phyloP scores from a whole-genome alignment of 2,113 vertebrate genomes.

The Elaphurus davidianus region DNA sequence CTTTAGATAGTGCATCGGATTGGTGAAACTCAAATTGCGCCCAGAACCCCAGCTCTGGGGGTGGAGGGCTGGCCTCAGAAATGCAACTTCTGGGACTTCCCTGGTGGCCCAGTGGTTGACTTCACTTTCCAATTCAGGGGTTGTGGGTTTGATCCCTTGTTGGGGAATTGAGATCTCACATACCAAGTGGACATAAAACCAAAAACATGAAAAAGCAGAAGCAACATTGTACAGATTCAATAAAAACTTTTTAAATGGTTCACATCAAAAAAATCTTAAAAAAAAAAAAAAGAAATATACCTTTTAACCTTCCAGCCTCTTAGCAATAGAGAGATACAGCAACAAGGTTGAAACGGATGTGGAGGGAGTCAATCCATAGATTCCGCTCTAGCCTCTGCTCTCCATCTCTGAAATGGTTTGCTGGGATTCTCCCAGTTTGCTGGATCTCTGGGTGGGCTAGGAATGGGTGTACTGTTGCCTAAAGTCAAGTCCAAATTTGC shows the following conservation, averaged over 20 bases:
- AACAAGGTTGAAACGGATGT: neutral
- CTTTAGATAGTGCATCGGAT: neutral
- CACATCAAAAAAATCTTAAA: neutral
- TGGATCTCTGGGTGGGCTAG: neutral
- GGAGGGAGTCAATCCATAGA: neutral
- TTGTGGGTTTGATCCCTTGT: neutral
- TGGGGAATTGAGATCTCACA: neutral
- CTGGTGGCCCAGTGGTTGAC: neutral
- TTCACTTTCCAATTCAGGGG: neutral
- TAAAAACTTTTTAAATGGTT: neutral
- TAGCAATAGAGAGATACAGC: neutral
- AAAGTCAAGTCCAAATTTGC: neutral
- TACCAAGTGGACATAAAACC: neutral
- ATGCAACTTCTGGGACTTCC: neutral
- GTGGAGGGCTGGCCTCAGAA: neutral
- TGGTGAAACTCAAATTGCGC: neutral
- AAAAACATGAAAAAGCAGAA: neutral
- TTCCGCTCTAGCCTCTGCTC: neutral
- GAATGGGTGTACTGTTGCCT: neutral
- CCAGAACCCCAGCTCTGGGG: neutral
- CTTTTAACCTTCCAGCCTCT: neutral
- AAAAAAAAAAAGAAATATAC: neutral
- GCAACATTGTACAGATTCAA: neutral
- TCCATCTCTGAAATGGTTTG: neutral
- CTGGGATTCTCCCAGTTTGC: neutral